Evolutionary conservation across 1,140 invertebrate species (phyloP), one percentile per base, ranked within the genome.

Genomic region (Panagrolaimus sp.): DNA sequence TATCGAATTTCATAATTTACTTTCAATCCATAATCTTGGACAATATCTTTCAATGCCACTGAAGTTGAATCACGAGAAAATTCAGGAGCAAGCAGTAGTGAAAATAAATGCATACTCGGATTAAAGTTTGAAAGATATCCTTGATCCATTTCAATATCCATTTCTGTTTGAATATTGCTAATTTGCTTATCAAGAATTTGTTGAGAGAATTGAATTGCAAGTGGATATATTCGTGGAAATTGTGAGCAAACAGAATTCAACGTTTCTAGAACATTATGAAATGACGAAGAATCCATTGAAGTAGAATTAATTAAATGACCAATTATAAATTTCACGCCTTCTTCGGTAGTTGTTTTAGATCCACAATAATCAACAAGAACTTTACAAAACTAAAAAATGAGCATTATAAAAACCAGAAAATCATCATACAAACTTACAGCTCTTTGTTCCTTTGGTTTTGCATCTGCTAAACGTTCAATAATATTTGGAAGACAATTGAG

Each of bases 141-240:
- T 13, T 4, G 20, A 25, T 57, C 9, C 9, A 8, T 27, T 25
- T 57, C 51, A 27, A 57, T 27, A 25, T 57, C 51, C 11, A 57
- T 57, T 11, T 11, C 13, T 20, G 11, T 1, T n/a, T 23, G 4
- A 57, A 9, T 27, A 1, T 1, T 53, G n/a, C 4, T 4, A 57
- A 23, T 23, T 48, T 23, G 47, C 9, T 48, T 48, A 14, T n/a
- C 20, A 1, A 57, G 27, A 1, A 27, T 25, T 1, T 1, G 4
- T 25, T 57, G 20, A 2, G 51, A 20, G 20, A 57, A 57, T 57
- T 57, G 20, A 20, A 57, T 57, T 27, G 51, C 51, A 57, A 57
- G 27, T 13, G 51, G 51, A 8, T 25, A 23, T 0, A 57, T 27
- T 0, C 20, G 9, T 20, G 51, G 20, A 57, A n/a, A 57, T 13